A percentile compares a stretch with the other conserved stretches of the same genome.
Evolutionary conservation across 2,888 invertebrate genomes (phyloP).

Genomic region (Drosophila fungiperda): DNA sequence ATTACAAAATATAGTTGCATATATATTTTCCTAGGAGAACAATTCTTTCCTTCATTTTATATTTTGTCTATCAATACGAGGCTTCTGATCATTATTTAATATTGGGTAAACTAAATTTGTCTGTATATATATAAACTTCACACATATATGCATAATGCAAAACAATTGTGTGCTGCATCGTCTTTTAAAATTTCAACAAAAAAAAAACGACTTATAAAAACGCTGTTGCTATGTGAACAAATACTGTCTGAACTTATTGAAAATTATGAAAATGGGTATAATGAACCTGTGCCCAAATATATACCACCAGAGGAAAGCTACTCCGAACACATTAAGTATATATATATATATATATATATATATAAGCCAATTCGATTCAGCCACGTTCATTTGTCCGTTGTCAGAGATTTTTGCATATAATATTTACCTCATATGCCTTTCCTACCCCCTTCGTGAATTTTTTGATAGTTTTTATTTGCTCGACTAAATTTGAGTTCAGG

Average conservation of each 20-base stretch:
- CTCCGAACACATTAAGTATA: too few species aligned
- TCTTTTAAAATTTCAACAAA: background rate
- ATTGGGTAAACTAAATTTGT: background rate
- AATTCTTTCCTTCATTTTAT: too few species aligned
- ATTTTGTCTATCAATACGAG: background rate
- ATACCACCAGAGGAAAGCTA: background rate
- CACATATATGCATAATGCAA: background rate
- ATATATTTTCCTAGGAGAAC: too few species aligned
- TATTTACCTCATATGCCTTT: too few species aligned
- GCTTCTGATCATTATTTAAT: background rate
- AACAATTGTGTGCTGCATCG: background rate
- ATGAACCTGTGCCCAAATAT: background rate
- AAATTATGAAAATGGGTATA: background rate
- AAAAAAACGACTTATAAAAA: too few species aligned
- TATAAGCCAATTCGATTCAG: background rate
- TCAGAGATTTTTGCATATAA: background rate
- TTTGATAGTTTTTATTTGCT: background rate
- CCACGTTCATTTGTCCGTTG: background rate
- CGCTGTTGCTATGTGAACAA: background rate
- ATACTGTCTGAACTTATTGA: background rate
- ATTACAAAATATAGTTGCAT: too few species aligned
- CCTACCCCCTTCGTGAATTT: background rate
- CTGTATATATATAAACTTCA: too few species aligned
- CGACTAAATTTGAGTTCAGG: background rate
- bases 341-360: too few species aligned